phyloP scores from a whole-genome alignment of 2,888 invertebrate genomes.

The Eutolmus rufibarbis region DNA sequence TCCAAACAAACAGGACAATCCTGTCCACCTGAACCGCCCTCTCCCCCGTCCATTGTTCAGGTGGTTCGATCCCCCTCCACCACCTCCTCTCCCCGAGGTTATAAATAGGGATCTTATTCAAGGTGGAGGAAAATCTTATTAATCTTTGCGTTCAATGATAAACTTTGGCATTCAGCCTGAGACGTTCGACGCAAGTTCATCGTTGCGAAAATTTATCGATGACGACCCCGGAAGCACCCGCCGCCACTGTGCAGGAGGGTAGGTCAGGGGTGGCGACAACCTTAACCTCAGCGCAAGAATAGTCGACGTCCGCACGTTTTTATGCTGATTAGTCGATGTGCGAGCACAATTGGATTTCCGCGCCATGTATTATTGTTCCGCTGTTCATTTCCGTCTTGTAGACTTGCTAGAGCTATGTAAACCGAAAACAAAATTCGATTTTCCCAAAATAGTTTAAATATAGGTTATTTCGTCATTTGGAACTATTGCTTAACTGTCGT shows the following conservation, averaged over 20 bases:
- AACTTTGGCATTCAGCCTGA: not conserved
- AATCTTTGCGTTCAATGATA: not conserved
- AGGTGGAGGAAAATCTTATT: not conserved
- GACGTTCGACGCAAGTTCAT: not conserved
- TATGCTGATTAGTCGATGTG: constrained; percentile 17
- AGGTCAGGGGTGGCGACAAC: not conserved
- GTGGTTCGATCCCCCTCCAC: not conserved
- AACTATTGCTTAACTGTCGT: not conserved
- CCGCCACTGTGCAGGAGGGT: not conserved
- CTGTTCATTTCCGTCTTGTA: not conserved
- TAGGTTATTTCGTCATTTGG: not conserved
- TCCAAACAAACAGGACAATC: not conserved
- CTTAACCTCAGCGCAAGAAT: not conserved
- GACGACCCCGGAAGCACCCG: not conserved
- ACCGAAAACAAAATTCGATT: not conserved
- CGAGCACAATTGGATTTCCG: not conserved
- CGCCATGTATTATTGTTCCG: not conserved
- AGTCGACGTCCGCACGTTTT: not conserved
- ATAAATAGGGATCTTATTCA: not conserved
- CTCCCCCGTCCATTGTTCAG: not conserved
- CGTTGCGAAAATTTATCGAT: not conserved
- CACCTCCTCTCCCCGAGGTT: not conserved
- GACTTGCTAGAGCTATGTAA: not conserved
- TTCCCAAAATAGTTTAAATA: not conserved
- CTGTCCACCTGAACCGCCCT: not conserved